Base-by-base conservation (phyloP, 2,797 vertebrate genomes). In the Urophycis tenuis region DNA sequence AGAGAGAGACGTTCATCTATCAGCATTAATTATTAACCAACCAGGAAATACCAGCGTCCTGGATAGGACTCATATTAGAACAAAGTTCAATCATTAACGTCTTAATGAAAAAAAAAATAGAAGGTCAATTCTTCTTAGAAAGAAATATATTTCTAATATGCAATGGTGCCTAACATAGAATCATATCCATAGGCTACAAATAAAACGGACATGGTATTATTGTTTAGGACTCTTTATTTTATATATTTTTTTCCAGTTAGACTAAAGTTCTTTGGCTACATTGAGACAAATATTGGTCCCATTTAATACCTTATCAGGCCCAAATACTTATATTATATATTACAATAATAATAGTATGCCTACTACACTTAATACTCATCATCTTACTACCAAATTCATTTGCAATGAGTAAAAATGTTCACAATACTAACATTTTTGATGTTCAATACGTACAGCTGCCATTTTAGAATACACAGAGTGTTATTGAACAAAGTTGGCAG, bases 361-460 rank as follows among this genome's bases (percentile, higher is more conserved):
- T 5, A 60, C 25, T 53, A 53, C 17, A 53, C 45, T 53, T 53
- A 12, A 53, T 53, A 53, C 19, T 11, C 35, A 12, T 60, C 53
- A n/a, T 25, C 8, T 8, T 60, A n/a, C 53, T 60, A 9, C 53
- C 22, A 60, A 60, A 25, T 60, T 60, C 53, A 60, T 22, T 60
- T 9, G 53, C 53, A n/a, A 60, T 60, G 53, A 25, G n/a, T 25
- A 11, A 25, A 22, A 60, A 60, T 60, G 53, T 25, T 25, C 6
- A 60, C 53, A 60, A 70, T 70, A 70, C 79, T 67, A 84, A 75
- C 41, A 84, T 81, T 60, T 88, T 85, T 83, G 86, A 39, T 67
- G 77, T 78, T 75, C 29, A 82, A 74, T 49, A 82, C 15, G 73
- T 39, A 80, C 85, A 92, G 90, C 91, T 92, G 90, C 90, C 89